Evolutionary conservation across 2,113 vertebrate species (phyloP).

Genomic region (Paramormyrops kingsleyae): DNA sequence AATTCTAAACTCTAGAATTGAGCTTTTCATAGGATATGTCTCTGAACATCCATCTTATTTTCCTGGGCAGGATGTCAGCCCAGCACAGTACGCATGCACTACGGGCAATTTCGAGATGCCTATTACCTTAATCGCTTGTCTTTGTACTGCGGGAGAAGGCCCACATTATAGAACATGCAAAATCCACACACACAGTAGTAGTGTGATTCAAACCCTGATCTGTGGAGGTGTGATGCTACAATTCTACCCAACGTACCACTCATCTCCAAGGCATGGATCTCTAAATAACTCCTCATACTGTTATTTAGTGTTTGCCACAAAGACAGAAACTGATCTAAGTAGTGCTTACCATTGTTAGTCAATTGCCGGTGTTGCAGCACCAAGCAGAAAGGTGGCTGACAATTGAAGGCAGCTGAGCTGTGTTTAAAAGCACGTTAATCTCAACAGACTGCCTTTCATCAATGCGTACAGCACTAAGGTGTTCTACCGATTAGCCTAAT

Average conservation of each 20-base stretch:
- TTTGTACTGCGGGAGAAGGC: not conserved
- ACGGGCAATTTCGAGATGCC: not conserved
- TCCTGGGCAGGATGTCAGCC: not conserved
- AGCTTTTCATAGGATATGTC: not conserved
- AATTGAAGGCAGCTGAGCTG: not conserved
- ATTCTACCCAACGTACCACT: not conserved
- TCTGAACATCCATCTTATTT: not conserved
- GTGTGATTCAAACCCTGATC: not conserved
- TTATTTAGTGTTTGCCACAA: not conserved
- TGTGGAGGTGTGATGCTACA: not conserved
- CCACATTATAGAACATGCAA: not conserved
- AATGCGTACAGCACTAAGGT: not conserved
- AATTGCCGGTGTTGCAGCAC: not conserved
- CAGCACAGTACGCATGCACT: not conserved
- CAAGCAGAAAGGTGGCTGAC: not conserved
- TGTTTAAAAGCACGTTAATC: not conserved
- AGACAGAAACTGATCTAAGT: too few relatives aligned
- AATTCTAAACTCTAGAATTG: not conserved
- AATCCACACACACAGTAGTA: not conserved
- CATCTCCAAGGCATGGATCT: not conserved
- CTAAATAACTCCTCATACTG: not conserved
- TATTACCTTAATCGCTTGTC: not conserved
- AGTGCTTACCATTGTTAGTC: not conserved
- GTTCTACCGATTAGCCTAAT: not conserved
- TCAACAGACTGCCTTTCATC: not conserved